A percentile compares a stretch with the other conserved stretches of the same genome.
Conservation (phyloP, 2,113 vertebrate species). For the Bothrops jararaca region DNA sequence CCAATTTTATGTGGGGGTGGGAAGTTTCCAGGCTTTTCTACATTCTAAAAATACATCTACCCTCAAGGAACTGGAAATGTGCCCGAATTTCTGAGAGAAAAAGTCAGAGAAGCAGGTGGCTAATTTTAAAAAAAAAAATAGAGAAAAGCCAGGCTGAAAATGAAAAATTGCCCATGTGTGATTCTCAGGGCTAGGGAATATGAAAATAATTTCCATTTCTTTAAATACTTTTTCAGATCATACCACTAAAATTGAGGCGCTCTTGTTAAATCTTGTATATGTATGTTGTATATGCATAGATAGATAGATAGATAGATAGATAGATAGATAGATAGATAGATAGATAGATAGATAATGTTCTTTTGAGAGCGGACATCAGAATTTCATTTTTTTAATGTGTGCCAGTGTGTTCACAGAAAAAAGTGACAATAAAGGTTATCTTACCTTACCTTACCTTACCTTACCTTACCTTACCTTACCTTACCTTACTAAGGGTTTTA, state of each 20-base stretch:
- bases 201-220: background rate
- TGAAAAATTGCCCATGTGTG: background rate
- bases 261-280: background rate
- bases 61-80: background rate
- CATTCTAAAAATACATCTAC: conserved; percentile 1
- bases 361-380: background rate
- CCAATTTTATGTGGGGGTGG: background rate
- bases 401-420: background rate
- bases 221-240: background rate
- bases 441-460: background rate
- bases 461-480: too few relatives aligned
- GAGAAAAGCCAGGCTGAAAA: background rate
- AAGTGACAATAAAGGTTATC: background rate
- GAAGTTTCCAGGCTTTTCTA: conserved; percentile 14
- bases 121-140: background rate
- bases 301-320: too few relatives aligned
- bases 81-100: background rate
- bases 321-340: too few relatives aligned
- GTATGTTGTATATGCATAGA: too few relatives aligned
- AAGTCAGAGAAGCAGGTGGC: background rate
- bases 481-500: background rate
- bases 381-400: background rate
- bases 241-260: background rate
- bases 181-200: background rate
- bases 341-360: too few relatives aligned